Conservation (phyloP, 2,113 vertebrate species). For the Aspidoscelis tigris region DNA sequence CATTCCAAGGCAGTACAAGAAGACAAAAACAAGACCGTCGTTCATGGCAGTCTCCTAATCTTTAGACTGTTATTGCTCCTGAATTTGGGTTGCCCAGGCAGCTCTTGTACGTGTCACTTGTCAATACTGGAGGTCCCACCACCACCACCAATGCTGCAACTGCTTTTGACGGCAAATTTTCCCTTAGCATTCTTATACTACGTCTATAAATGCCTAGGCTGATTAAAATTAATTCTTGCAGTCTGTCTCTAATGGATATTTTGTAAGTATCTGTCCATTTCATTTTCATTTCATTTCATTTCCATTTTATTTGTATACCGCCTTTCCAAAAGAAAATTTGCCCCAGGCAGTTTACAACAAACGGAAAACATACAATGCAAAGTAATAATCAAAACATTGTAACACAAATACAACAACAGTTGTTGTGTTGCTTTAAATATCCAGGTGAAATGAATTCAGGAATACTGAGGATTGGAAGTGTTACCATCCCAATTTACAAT, state of each 20-base stretch:
- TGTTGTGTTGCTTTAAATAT: slow-evolving; percentile 44
- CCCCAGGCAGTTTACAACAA: too few relatives aligned
- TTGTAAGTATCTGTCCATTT: not conserved
- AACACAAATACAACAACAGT: not conserved
- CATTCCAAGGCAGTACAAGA: too few relatives aligned
- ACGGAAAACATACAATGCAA: too few relatives aligned
- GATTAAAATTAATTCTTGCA: not conserved
- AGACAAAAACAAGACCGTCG: too few relatives aligned
- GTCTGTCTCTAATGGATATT: not conserved
- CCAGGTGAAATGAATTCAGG: slow-evolving; percentile 86
- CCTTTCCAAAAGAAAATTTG: too few relatives aligned
- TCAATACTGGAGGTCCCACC: not conserved
- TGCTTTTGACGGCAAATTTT: not conserved
- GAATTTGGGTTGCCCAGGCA: too few relatives aligned
- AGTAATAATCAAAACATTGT: too few relatives aligned
- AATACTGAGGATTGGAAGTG: slow-evolving; percentile 85
- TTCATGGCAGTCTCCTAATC: too few relatives aligned
- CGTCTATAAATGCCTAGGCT: not conserved
- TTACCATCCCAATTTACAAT: slow-evolving; percentile 82
- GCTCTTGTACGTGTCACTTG: not conserved
- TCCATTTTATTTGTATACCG: too few relatives aligned
- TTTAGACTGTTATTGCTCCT: too few relatives aligned
- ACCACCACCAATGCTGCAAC: not conserved
- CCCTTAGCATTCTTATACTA: not conserved
- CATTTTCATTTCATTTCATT: too few relatives aligned